phyloP scores from a whole-genome alignment of 1,140 invertebrate species.

The Zaprionus ornatus region DNA sequence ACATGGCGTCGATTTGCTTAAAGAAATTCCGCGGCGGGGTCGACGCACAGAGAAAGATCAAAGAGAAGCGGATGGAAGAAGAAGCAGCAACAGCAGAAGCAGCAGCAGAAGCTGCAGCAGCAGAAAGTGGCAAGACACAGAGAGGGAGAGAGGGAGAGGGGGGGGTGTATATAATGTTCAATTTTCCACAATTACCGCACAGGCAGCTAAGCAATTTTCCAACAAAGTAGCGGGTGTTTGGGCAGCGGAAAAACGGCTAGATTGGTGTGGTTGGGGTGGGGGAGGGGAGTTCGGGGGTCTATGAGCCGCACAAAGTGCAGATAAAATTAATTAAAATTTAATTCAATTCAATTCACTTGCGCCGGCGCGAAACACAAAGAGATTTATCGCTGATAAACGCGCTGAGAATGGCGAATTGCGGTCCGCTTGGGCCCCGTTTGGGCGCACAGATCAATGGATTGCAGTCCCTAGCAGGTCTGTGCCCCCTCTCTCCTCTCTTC shows the following conservation, averaged over 20 bases:
- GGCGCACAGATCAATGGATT: conserved; percentile 66
- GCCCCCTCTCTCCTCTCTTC: background rate
- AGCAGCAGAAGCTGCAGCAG: background rate
- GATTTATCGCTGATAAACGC: conserved; percentile 82
- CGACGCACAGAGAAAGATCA: conserved; percentile 67
- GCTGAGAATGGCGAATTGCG: conserved; percentile 71
- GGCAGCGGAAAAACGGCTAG: background rate
- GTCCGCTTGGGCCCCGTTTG: background rate
- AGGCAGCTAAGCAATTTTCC: conserved; percentile 51
- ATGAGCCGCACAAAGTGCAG: conserved; percentile 64
- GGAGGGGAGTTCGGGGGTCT: conserved; percentile 1
- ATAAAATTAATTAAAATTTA: conserved; percentile 84
- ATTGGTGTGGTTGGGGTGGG: background rate
- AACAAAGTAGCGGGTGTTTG: conserved; percentile 29
- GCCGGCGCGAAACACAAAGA: conserved; percentile 77
- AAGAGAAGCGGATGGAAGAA: conserved; percentile 46
- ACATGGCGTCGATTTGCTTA: conserved; percentile 81
- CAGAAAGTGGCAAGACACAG: background rate
- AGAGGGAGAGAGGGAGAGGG: background rate
- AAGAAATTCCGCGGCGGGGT: conserved; percentile 69
- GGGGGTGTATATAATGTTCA: conserved; percentile 65
- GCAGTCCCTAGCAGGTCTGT: conserved; percentile 1
- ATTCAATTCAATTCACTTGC: conserved; percentile 79
- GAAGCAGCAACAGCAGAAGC: background rate
- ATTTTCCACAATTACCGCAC: conserved; percentile 76